These are phyloP conservation scores for Stichopus chloronotus DNA, from an alignment of 35 echinoderm and acorn worm species.

Conservation along the genomic window DNA sequence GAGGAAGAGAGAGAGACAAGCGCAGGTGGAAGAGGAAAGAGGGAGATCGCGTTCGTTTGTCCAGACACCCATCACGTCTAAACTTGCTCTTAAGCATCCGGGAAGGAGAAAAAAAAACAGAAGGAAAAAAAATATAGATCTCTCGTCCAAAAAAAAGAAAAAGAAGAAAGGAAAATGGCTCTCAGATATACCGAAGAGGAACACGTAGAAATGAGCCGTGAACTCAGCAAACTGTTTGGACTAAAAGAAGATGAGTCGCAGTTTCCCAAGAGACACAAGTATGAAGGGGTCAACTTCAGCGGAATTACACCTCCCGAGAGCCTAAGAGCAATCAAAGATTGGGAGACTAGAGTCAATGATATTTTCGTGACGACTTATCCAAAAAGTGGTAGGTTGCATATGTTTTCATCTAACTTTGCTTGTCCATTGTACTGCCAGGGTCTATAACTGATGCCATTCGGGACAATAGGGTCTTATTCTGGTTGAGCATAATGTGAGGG, in stretches of 20 bases:
- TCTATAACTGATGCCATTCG: too few species aligned
- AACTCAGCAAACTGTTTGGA: neutral
- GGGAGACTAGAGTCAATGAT: constrained; percentile 19
- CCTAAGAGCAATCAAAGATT: neutral
- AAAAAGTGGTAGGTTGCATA: constrained; percentile 17
- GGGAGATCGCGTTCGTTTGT: too few species aligned
- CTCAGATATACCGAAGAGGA: neutral
- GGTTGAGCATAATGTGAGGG: too few species aligned
- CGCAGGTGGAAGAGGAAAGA: neutral
- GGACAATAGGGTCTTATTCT: too few species aligned
- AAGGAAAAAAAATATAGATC: neutral
- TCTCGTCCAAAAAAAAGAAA: neutral
- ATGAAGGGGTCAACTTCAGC: constrained; percentile 13
- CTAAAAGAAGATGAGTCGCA: neutral
- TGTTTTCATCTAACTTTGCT: too few species aligned
- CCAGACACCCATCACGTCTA: too few species aligned
- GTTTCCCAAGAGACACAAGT: neutral
- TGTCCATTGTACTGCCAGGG: too few species aligned
- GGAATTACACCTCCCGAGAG: neutral
- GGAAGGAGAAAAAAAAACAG: neutral
- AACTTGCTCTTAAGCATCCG: too few species aligned
- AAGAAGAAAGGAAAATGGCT: neutral
- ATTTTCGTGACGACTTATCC: constrained; percentile 19
- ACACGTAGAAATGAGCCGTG: neutral
- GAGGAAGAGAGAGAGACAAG: neutral